These are phyloP conservation scores for Lasaia peninsularis DNA, from an alignment of 1,140 invertebrate genomes.

Conservation along the genomic window DNA sequence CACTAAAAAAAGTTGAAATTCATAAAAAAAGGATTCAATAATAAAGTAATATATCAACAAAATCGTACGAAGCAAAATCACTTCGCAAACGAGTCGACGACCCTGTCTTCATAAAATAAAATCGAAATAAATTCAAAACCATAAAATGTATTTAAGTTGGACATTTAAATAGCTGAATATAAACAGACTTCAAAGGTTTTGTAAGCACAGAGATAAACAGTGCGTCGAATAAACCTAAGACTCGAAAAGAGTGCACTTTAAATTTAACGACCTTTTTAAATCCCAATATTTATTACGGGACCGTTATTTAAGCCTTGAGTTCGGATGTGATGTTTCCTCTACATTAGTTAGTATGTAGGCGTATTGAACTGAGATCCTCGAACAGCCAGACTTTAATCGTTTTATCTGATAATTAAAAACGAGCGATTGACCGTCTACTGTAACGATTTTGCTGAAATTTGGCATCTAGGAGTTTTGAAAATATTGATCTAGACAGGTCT, in stretches of 20 bases:
- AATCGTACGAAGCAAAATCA: conserved; percentile 3
- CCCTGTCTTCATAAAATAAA: conserved; percentile 11
- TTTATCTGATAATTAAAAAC: no score
- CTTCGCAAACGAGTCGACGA: neutral
- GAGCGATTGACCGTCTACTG: no score
- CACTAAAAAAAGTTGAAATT: no score
- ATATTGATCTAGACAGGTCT: no score
- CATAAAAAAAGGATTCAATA: no score
- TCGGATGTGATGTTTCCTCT: conserved; percentile 1
- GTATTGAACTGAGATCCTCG: no score
- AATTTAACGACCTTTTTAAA: conserved; percentile 8
- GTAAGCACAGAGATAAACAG: conserved; percentile 9
- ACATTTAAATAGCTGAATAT: conserved; percentile 6
- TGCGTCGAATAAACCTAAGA: conserved; percentile 6
- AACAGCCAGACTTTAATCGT: no score
- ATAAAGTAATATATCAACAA: neutral
- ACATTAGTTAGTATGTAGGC: neutral
- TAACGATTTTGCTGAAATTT: no score
- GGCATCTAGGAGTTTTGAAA: no score
- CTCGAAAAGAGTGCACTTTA: conserved; percentile 9
- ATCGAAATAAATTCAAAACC: conserved; percentile 3
- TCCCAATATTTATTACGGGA: conserved; percentile 6
- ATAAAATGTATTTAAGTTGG: conserved; percentile 11
- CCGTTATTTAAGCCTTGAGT: neutral
- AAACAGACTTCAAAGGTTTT: conserved; percentile 12